These are phyloP conservation scores for Neoarius graeffei DNA, from an alignment of 2,113 vertebrate species.

Conservation along the genomic window DNA sequence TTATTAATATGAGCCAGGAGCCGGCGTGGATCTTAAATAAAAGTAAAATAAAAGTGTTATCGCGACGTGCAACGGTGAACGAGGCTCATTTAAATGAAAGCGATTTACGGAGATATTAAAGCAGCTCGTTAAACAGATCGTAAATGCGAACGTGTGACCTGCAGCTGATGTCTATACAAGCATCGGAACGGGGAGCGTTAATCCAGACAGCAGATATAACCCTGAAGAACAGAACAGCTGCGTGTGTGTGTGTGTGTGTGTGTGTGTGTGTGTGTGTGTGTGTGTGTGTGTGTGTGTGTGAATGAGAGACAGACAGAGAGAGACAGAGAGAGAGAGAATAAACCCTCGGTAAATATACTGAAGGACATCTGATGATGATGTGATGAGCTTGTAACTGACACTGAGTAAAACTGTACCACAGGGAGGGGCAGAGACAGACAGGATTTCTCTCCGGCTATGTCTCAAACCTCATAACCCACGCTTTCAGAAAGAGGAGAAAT, in stretches of 20 bases:
- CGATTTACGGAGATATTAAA: conserved; percentile 13
- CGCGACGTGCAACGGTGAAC: background rate
- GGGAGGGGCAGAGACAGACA: background rate
- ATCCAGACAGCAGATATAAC: background rate
- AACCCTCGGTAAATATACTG: background rate
- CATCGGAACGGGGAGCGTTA: background rate
- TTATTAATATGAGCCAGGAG: background rate
- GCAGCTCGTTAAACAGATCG: conserved; percentile 1
- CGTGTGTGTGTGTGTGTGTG: background rate
- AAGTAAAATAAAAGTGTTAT: conserved; percentile 6
- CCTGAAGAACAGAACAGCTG: conserved; percentile 19
- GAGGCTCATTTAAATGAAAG: background rate
- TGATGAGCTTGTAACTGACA: background rate
- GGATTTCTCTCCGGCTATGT: background rate
- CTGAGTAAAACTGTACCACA: background rate
- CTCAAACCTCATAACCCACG: background rate
- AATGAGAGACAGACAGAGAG: too few relatives aligned
- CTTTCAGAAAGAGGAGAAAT: background rate
- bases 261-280: too few relatives aligned
- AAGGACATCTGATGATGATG: background rate
- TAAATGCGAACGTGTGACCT: background rate
- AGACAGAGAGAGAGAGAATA: background rate
- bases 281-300: too few relatives aligned
- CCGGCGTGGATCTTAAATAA: background rate
- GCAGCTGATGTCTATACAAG: background rate